A percentile compares a stretch with the other conserved stretches of the same genome.
Conservation (phyloP, 1,140 invertebrate genomes). For the Triops cancriformis region DNA sequence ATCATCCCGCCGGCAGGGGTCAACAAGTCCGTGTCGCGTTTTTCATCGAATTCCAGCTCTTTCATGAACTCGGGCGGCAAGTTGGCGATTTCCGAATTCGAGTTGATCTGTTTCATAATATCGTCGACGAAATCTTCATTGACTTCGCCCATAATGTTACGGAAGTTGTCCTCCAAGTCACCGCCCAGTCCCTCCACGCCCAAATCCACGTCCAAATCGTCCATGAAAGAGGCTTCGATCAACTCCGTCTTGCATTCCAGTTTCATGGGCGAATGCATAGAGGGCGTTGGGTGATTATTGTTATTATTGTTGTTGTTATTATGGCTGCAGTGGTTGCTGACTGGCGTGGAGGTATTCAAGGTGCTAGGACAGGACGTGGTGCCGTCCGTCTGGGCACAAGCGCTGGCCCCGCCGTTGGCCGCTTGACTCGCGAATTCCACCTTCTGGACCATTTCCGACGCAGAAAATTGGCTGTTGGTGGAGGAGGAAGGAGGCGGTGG, state of each 20-base stretch:
- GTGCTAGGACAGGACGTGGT: not conserved
- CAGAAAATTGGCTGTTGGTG: conserved; percentile 54
- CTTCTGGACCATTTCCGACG: conserved; percentile 77
- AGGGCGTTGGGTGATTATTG: not conserved
- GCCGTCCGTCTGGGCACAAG: not conserved
- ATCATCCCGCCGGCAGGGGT: not conserved
- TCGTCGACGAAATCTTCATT: conserved; percentile 73
- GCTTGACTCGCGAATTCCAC: conserved; percentile 73
- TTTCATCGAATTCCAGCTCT: conserved; percentile 65
- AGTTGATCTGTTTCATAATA: conserved; percentile 50
- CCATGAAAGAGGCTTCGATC: conserved; percentile 52
- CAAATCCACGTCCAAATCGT: conserved; percentile 70
- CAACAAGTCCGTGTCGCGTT: conserved; percentile 34
- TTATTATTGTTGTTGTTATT: not conserved
- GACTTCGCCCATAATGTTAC: conserved; percentile 53
- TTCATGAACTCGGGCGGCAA: conserved; percentile 74
- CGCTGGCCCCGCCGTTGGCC: conserved; percentile 61
- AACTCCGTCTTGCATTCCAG: conserved; percentile 77
- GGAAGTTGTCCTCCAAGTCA: conserved; percentile 58
- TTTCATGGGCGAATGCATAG: conserved; percentile 14
- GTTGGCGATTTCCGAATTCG: conserved; percentile 74
- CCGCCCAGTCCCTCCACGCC: conserved; percentile 72
- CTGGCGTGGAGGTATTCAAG: not conserved
- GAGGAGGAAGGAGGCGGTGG: too few species aligned
- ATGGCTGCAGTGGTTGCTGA: not conserved